Base-by-base conservation (phyloP, 2,113 vertebrate species). In the Myocastor coypus region DNA sequence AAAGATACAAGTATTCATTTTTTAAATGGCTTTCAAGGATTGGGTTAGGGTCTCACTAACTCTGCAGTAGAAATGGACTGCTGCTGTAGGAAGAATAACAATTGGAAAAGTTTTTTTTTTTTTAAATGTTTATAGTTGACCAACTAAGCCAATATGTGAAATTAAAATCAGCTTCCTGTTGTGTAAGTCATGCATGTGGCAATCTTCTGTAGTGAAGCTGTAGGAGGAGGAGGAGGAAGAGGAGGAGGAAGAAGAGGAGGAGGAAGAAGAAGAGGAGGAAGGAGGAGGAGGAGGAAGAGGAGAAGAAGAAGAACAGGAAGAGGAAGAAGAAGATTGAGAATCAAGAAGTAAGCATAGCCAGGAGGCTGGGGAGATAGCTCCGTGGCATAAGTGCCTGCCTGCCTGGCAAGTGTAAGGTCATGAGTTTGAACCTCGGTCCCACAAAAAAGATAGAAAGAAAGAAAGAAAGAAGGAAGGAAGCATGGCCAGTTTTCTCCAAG, bases 201-300 rank as follows among this genome's bases (percentile, higher is more conserved):
- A 77, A 92, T 19, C n/a, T 14, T 16, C 19, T 64, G 37, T 77
- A 64, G 85, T 61, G 50, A 71, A 75, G 46, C 50, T 26, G 64
- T 61, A 78, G 42, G 32, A n/a, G 59, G 81, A 78, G 93, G 81
- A 78, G 93, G 57, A 91, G 81, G 50, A 87, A n/a, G n/a, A 78
- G 42, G 32, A n/a, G 59, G 81, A 78, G 93, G 81, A 78, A 94
- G 57, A 91, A 83, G 50, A 87, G n/a, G n/a, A 78, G 42, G 32
- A n/a, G 59, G 81, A 78, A 94, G 81, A 78, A 94, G 57, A 91
- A 83, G 50, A 87, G n/a, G n/a, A n/a, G n/a, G n/a, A n/a, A n/a
- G n/a, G n/a, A n/a, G n/a, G n/a, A n/a, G n/a, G n/a, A n/a, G n/a
- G n/a, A n/a, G n/a, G n/a, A n/a, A n/a, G n/a, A n/a, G n/a, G n/a